Percentiles rank a stretch among this genome's conserved stretches.
Conservation (phyloP, 2,888 invertebrate genomes). For the Acanthopleura granulata region DNA sequence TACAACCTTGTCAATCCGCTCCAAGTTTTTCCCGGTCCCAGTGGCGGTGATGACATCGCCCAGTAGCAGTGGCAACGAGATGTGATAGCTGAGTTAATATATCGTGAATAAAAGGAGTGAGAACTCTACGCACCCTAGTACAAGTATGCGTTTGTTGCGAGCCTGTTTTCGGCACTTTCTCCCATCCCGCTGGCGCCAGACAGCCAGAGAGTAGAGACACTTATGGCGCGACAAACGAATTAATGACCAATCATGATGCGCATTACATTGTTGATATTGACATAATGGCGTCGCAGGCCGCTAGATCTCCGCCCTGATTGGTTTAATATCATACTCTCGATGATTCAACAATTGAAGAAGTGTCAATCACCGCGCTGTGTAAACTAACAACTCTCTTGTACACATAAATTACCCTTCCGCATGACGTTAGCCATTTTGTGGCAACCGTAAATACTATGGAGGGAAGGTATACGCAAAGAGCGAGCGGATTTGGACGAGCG, state of each 20-base stretch:
- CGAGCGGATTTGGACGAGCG: background rate
- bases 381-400: slow-evolving; percentile 19
- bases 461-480: background rate
- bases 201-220: slow-evolving; percentile 35
- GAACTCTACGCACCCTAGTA: slow-evolving; percentile 7
- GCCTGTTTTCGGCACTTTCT: slow-evolving; percentile 28
- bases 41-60: no score
- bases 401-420: slow-evolving; percentile 15
- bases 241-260: slow-evolving; percentile 49
- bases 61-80: no score
- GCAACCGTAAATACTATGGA: background rate
- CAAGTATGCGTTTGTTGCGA: slow-evolving; percentile 44
- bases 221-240: slow-evolving; percentile 46
- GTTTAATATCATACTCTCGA: slow-evolving; percentile 27
- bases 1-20: no score
- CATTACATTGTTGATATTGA: slow-evolving; percentile 51
- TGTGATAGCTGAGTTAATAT: no score
- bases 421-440: background rate
- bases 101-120: no score
- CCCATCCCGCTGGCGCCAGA: slow-evolving; percentile 37
- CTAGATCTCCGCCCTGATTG: slow-evolving; percentile 35
- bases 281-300: slow-evolving; percentile 42
- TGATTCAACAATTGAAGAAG: slow-evolving; percentile 35
- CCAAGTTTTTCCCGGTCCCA: no score
- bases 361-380: slow-evolving; percentile 35